These are phyloP conservation scores for Mus minutoides DNA, from an alignment of 2,797 vertebrate species.

Conservation along the genomic window DNA sequence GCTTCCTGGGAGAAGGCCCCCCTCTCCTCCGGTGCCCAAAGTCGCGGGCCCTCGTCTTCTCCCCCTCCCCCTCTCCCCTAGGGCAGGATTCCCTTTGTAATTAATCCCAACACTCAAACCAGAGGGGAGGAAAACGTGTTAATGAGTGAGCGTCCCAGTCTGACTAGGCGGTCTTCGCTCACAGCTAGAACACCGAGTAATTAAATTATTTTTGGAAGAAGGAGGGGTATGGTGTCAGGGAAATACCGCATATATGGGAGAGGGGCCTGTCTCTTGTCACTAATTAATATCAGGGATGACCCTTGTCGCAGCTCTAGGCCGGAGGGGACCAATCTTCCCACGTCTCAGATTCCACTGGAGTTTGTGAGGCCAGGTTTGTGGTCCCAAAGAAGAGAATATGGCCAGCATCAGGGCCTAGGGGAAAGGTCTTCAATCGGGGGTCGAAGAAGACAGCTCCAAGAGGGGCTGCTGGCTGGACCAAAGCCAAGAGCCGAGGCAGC, in stretches of 20 bases:
- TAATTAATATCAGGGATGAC: slow-evolving; percentile 73
- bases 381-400: background rate
- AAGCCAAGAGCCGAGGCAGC: background rate
- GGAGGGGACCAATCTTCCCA: slow-evolving; percentile 12
- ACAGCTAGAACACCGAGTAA: slow-evolving; percentile 73
- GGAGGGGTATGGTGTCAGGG: slow-evolving; percentile 52
- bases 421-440: background rate
- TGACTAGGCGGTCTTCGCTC: slow-evolving; percentile 65
- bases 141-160: slow-evolving; percentile 75
- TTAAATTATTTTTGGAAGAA: slow-evolving; percentile 77
- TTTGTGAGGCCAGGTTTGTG: slow-evolving; percentile 22
- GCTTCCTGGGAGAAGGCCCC: slow-evolving; percentile 22
- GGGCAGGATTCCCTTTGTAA: slow-evolving; percentile 78
- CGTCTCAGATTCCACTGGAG: slow-evolving; percentile 49
- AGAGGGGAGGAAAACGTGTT: slow-evolving; percentile 74
- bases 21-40: background rate
- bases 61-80: background rate
- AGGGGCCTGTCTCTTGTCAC: slow-evolving; percentile 35
- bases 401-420: background rate
- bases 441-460: background rate
- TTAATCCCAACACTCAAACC: slow-evolving; percentile 77
- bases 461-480: background rate
- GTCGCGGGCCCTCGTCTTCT: background rate
- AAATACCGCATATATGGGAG: slow-evolving; percentile 62
- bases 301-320: slow-evolving; percentile 37